Percentiles rank a stretch among this genome's conserved stretches.
phyloP scores from a whole-genome alignment of 2,888 invertebrate species.

The Amblyteles armatorius region DNA sequence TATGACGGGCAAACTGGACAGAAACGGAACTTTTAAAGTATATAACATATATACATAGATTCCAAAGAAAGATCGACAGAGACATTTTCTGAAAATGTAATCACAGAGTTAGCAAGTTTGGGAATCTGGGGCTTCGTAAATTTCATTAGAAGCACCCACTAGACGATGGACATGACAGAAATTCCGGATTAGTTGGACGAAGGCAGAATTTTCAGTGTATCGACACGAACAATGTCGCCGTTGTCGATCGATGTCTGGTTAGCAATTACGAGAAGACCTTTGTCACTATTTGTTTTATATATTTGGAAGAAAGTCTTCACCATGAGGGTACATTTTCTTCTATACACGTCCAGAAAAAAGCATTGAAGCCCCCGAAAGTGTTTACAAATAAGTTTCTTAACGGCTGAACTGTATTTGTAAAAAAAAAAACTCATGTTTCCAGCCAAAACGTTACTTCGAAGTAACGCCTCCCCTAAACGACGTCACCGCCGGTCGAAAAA shows the following conservation, averaged over 20 bases:
- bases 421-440: too few relatives aligned
- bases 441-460: too few relatives aligned
- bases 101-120: conserved; percentile 42
- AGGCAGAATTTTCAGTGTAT: conserved; percentile 37
- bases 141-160: conserved; percentile 38
- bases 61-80: neutral
- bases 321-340: too few relatives aligned
- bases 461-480: too few relatives aligned
- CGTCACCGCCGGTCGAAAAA: too few relatives aligned
- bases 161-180: conserved; percentile 61
- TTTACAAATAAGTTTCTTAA: too few relatives aligned
- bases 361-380: neutral
- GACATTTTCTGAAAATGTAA: conserved; percentile 42
- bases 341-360: neutral
- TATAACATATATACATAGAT: neutral
- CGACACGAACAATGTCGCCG: neutral
- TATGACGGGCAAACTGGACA: too few relatives aligned
- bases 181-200: conserved; percentile 42
- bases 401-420: too few relatives aligned
- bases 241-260: conserved; percentile 55
- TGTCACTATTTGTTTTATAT: conserved; percentile 61
- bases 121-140: conserved; percentile 43
- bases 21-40: too few relatives aligned
- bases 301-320: conserved; percentile 16
- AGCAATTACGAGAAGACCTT: conserved; percentile 60